Evolutionary conservation across 2,113 vertebrate genomes (phyloP).

Genomic region (Serilophus lunatus): DNA sequence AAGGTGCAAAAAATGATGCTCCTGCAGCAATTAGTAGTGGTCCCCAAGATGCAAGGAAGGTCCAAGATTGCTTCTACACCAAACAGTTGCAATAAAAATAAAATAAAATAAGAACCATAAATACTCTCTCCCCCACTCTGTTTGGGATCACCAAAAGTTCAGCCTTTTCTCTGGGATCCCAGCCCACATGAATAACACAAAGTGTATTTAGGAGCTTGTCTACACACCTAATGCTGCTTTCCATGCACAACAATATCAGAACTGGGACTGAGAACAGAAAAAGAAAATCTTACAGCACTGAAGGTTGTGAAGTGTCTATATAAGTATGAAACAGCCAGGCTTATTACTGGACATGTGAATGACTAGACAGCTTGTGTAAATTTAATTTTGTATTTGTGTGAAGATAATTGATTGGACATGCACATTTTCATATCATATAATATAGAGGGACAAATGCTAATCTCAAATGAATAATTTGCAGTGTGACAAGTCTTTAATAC

Average conservation of each 20-base stretch:
- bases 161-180: not conserved
- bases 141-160: not conserved
- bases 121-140: fast-evolving
- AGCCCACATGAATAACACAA: not conserved
- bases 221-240: not conserved
- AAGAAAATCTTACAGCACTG: not conserved
- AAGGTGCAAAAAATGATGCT: not conserved
- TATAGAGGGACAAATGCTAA: not conserved
- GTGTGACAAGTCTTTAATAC: not conserved
- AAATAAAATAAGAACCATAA: too few species aligned
- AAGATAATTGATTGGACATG: not conserved
- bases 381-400: not conserved
- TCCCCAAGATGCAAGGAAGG: not conserved
- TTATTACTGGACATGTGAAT: not conserved
- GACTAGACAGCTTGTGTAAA: not conserved
- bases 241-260: not conserved
- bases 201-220: not conserved
- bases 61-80: not conserved
- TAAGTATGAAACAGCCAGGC: not conserved
- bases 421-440: not conserved
- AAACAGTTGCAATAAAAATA: not conserved
- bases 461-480: not conserved
- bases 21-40: not conserved
- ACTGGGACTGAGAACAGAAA: not conserved
- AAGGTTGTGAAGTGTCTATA: not conserved